Percentiles rank a stretch among this genome's conserved stretches.
These are phyloP conservation scores for Eueremaeus valkanovi DNA, from an alignment of 2,888 invertebrate species.

Conservation along the genomic window DNA sequence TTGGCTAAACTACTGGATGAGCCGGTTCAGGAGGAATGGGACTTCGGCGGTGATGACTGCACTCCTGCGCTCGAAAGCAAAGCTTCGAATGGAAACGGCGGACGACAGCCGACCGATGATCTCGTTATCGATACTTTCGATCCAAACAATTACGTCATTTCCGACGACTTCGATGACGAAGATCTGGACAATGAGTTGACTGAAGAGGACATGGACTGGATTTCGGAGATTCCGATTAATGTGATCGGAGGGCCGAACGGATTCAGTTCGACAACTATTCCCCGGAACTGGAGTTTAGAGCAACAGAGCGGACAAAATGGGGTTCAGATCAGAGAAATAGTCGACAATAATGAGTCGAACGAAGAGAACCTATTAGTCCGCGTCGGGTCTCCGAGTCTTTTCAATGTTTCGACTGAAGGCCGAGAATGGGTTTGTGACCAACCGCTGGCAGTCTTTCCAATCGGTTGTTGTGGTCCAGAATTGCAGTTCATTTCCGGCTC, in stretches of 20 bases:
- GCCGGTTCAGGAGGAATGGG: slow-evolving; percentile 38
- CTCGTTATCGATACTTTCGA: slow-evolving; percentile 48
- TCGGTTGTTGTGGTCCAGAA: slow-evolving; percentile 45
- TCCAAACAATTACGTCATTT: slow-evolving; percentile 41
- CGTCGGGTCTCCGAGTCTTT: slow-evolving; percentile 21
- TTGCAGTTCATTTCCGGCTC: slow-evolving; percentile 47
- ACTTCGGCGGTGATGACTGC: not conserved
- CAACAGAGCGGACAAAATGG: slow-evolving; percentile 20
- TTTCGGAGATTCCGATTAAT: not conserved
- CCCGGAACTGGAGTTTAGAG: slow-evolving; percentile 48
- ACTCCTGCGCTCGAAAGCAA: too few relatives aligned
- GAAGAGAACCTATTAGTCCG: slow-evolving; percentile 19
- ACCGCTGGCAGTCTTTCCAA: slow-evolving; percentile 31
- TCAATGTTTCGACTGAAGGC: not conserved
- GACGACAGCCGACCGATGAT: slow-evolving; percentile 42
- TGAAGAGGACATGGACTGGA: not conserved
- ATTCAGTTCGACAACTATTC: slow-evolving; percentile 11
- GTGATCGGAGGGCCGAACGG: slow-evolving; percentile 17
- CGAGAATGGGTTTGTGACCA: slow-evolving; percentile 42
- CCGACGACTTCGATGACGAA: slow-evolving; percentile 33
- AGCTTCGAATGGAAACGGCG: too few relatives aligned
- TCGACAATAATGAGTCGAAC: slow-evolving; percentile 32
- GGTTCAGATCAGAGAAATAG: slow-evolving; percentile 41
- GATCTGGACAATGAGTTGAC: not conserved
- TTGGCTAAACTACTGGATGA: not conserved